Base-by-base conservation (phyloP, 2,888 invertebrate genomes). In the Agonum fuliginosum region DNA sequence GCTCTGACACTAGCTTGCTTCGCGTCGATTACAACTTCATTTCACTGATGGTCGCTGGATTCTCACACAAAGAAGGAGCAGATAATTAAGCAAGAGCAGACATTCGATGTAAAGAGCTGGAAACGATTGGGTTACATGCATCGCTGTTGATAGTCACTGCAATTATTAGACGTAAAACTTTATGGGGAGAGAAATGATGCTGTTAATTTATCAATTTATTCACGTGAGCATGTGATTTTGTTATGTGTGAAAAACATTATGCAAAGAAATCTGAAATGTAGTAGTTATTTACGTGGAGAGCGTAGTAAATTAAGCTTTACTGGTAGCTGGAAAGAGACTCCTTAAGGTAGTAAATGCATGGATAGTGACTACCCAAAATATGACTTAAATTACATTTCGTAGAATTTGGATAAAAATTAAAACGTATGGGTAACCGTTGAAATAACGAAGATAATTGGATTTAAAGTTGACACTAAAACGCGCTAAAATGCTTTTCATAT, bases 41-140 rank as follows among this genome's bases (percentile, higher is more conserved):
- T 37, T 12, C 37, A 37, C 37, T 37, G 0, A 1, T 10, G 8
- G 8, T 37, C 12, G 37, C 37, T 37, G 27, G 37, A 1, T 0
- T 37, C 37, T n/a, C 37, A 37, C 37, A 24, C 54, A 54, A 20
- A 54, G 12, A 54, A 54, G 24, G n/a, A 27, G n/a, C 24, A 1
- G 54, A 22, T 54, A 54, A 54, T 54, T 54, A 54, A 24, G 4
- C 54, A 54, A 24, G 12, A 17, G 19, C 24, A 24, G 54, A 54
- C 54, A 24, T 54, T 24, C 54, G 10, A 12, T 41, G 17, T 19
- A 34, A 48, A 71, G 46, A 71, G 37, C 34, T 41, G 20, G 71
- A 51, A 71, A 71, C 30, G 48, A 71, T 71, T 30, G 51, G n/a
- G 71, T 48, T 65, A 65, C 34, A 65, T 41, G 65, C 51, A n/a